Percentiles rank a stretch among this genome's conserved stretches.
Conservation (phyloP, 2,888 invertebrate species). For the Limenitis camilla region DNA sequence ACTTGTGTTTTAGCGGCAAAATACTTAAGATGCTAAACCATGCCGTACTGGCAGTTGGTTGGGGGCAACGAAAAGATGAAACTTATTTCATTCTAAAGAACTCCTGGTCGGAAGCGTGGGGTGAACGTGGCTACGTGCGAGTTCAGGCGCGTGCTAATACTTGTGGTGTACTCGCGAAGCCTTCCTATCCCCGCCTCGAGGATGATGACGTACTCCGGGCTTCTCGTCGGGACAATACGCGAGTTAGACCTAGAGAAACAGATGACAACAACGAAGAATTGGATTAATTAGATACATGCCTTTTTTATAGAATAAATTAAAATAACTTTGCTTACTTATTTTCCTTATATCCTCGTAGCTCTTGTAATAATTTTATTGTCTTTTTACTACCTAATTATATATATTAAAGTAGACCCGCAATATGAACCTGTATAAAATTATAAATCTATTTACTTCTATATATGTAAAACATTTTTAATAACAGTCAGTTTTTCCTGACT, state of each 20-base stretch:
- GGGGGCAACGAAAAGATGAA: constrained; percentile 42
- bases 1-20: constrained; percentile 35
- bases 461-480: no score
- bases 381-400: no score
- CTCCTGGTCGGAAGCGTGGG: constrained; percentile 53
- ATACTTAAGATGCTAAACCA: constrained; percentile 36
- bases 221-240: not conserved
- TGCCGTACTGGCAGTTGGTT: constrained; percentile 59
- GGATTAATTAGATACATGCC: no score
- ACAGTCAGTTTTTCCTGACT: no score
- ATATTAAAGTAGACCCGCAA: no score
- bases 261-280: not conserved
- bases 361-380: no score
- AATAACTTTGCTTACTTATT: no score
- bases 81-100: constrained; percentile 60
- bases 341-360: no score
- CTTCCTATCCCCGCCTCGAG: constrained; percentile 48
- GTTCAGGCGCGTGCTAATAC: constrained; percentile 50
- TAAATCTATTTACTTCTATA: no score
- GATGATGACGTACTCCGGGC: constrained; percentile 34
- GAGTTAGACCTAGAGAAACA: not conserved
- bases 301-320: no score
- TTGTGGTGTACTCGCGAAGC: constrained; percentile 49
- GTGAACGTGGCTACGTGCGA: constrained; percentile 48
- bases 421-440: no score